These are phyloP conservation scores for Bombus impatiens DNA, from an alignment of 1,140 invertebrate genomes.

Conservation along the genomic window DNA sequence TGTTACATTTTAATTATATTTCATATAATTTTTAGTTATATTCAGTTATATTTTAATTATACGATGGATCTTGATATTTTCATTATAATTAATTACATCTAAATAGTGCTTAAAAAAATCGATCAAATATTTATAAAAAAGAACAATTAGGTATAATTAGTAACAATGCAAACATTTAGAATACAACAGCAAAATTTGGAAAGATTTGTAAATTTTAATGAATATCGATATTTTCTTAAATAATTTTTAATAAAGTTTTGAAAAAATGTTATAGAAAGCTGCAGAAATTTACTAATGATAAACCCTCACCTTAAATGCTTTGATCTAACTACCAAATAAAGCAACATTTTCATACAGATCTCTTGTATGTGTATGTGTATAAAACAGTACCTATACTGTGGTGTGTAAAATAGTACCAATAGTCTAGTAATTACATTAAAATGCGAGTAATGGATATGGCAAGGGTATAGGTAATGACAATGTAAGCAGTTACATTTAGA, in stretches of 20 bases:
- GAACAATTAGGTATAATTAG: not conserved
- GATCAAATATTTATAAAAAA: not conserved
- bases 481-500: constrained; percentile 88
- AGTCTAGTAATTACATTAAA: constrained; percentile 50
- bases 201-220: not conserved
- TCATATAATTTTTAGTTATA: not conserved
- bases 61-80: not conserved
- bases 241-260: constrained; percentile 7
- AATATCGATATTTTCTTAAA: not conserved
- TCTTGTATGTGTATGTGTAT: not conserved
- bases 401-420: constrained; percentile 18
- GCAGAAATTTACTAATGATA: constrained; percentile 4
- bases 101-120: not conserved
- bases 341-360: not conserved
- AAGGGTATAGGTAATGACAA: constrained; percentile 74
- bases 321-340: constrained; percentile 35
- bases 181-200: not conserved
- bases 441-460: constrained; percentile 63
- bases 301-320: constrained; percentile 41
- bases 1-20: not conserved
- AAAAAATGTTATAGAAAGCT: constrained; percentile 26
- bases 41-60: not conserved
- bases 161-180: not conserved
- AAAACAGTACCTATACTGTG: not conserved
- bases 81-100: constrained; percentile 1